Percentiles rank a stretch among this genome's conserved stretches.
These are phyloP conservation scores for Astur gentilis DNA, from an alignment of 2,113 vertebrate genomes.

Conservation along the genomic window DNA sequence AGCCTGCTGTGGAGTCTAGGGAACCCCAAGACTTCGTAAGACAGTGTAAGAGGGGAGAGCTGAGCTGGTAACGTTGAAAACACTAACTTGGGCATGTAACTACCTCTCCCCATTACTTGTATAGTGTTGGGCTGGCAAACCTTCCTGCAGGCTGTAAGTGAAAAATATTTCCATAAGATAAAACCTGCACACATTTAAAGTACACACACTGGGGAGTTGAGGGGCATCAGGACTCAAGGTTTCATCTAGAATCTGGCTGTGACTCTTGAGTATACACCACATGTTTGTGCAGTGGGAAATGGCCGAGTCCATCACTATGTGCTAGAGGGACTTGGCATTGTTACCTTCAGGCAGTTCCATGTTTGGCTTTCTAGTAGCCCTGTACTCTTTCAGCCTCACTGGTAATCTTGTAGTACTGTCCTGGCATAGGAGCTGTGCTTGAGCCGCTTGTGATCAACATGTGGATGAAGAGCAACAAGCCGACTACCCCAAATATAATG, in stretches of 20 bases:
- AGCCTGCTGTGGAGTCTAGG: neutral
- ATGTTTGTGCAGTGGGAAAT: neutral
- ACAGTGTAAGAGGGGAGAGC: neutral
- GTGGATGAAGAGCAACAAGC: neutral
- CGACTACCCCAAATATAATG: neutral
- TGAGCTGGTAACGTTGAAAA: neutral
- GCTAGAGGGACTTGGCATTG: neutral
- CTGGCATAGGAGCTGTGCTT: neutral
- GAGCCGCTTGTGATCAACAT: neutral
- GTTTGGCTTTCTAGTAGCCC: neutral
- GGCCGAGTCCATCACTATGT: neutral
- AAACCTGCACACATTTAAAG: neutral
- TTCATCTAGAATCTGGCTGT: neutral
- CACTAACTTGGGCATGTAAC: neutral
- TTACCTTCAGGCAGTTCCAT: neutral
- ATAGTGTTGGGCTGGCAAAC: neutral
- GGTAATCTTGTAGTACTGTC: neutral
- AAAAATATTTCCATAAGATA: neutral
- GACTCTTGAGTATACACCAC: neutral
- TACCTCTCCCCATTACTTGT: neutral
- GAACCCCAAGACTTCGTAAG: neutral
- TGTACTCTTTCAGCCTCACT: neutral
- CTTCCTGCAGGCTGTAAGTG: neutral
- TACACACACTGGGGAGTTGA: neutral
- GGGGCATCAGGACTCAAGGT: neutral